phyloP scores from a whole-genome alignment of 1,140 invertebrate species.

The Calliphora vicina region DNA sequence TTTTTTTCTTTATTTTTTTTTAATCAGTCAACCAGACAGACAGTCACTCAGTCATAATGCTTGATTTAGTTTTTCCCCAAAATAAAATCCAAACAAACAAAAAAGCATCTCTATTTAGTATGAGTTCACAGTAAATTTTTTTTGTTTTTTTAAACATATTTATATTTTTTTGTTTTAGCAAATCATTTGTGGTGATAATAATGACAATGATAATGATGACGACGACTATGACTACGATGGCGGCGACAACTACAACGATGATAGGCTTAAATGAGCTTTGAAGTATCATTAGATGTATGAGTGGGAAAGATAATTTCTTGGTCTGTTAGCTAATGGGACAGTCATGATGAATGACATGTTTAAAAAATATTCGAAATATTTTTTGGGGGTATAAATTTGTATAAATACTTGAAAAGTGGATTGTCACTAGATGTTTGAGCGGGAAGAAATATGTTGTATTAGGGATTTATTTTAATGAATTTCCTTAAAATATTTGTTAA shows the following conservation, averaged over 20 bases:
- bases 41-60: neutral
- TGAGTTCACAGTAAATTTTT: neutral
- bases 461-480: no score
- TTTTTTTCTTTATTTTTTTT: neutral
- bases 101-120: neutral
- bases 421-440: no score
- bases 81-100: neutral
- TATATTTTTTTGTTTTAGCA: no score
- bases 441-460: no score
- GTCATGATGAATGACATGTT: no score
- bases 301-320: neutral
- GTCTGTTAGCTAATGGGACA: no score
- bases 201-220: neutral
- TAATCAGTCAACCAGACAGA: neutral
- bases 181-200: slow-evolving; percentile 23
- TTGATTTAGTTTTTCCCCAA: neutral
- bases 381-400: no score
- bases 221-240: neutral
- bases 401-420: no score
- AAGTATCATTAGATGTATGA: neutral
- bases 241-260: neutral
- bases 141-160: neutral
- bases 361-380: no score
- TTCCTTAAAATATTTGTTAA: no score
- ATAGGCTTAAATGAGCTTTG: slow-evolving; percentile 23